phyloP scores from a whole-genome alignment of 2,797 vertebrate species.

The Phrynocephalus vlangalii region DNA sequence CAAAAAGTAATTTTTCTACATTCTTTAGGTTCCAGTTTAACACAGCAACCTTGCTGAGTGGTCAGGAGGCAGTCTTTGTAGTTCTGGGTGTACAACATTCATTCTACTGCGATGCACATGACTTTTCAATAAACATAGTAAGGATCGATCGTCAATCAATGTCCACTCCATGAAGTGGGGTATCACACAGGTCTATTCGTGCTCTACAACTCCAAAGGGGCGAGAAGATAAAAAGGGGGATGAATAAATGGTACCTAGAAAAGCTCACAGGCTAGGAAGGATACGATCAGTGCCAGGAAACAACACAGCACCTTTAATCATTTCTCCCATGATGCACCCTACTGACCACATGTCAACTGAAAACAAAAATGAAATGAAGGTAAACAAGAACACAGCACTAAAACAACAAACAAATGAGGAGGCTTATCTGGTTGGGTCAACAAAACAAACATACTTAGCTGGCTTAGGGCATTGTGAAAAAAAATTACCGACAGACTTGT shows the following conservation, averaged over 20 bases:
- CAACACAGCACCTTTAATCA: conserved; percentile 98
- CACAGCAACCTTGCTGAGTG: neutral
- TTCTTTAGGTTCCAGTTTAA: neutral
- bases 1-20: neutral
- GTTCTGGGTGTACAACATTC: neutral
- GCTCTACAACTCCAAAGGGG: neutral
- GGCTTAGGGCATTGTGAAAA: neutral
- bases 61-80: neutral
- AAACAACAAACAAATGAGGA: conserved; percentile 77
- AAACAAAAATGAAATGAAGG: conserved; percentile 83
- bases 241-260: conserved; percentile 36
- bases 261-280: conserved; percentile 83
- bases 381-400: conserved; percentile 81
- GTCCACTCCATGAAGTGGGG: conserved; percentile 4
- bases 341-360: conserved; percentile 99
- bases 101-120: neutral
- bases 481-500: neutral
- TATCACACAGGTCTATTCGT: neutral
- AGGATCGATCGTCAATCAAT: conserved; percentile 32
- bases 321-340: conserved; percentile 99
- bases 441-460: neutral
- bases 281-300: conserved; percentile 99
- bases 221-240: conserved; percentile 24
- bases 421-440: conserved; percentile 55
- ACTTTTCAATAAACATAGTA: conserved; percentile 12